These are phyloP conservation scores for Athetis lepigone DNA, from an alignment of 2,888 invertebrate genomes.

Conservation along the genomic window DNA sequence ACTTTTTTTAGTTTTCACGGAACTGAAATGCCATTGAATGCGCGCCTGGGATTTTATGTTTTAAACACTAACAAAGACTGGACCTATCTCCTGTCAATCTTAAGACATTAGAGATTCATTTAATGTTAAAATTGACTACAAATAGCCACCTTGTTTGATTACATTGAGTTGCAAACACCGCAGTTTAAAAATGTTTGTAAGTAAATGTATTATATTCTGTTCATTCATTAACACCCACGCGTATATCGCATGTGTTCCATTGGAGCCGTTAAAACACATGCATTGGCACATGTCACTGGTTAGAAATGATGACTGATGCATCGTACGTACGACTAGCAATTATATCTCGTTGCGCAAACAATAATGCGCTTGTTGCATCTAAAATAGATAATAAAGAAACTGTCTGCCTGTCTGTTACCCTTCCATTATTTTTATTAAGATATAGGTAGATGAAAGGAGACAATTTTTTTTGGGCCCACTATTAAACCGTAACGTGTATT, in stretches of 20 bases:
- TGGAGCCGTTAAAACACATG: slow-evolving; percentile 33
- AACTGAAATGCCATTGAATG: neutral
- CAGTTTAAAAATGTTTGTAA: slow-evolving; percentile 10
- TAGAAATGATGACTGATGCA: slow-evolving; percentile 14
- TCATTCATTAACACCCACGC: slow-evolving; percentile 1
- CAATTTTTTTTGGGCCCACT: too few species aligned
- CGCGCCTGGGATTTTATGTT: neutral
- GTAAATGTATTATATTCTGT: slow-evolving; percentile 11
- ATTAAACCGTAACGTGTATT: too few species aligned
- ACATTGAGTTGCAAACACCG: too few species aligned
- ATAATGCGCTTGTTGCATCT: slow-evolving; percentile 1
- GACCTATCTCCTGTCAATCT: too few species aligned
- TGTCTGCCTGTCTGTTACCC: too few species aligned
- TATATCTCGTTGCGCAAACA: slow-evolving; percentile 14
- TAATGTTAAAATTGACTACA: too few species aligned
- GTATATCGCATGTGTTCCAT: slow-evolving; percentile 12
- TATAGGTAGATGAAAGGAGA: too few species aligned
- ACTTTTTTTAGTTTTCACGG: neutral
- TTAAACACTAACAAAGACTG: too few species aligned
- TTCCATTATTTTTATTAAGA: too few species aligned
- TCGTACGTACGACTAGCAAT: slow-evolving; percentile 8
- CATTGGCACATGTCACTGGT: slow-evolving; percentile 28
- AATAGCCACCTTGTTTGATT: too few species aligned
- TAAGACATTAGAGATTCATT: too few species aligned
- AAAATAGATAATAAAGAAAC: too few species aligned